Percentiles rank a stretch among this genome's conserved stretches.
Conservation (phyloP, 2,797 vertebrate genomes). For the Melanogrammus aeglefinus region DNA sequence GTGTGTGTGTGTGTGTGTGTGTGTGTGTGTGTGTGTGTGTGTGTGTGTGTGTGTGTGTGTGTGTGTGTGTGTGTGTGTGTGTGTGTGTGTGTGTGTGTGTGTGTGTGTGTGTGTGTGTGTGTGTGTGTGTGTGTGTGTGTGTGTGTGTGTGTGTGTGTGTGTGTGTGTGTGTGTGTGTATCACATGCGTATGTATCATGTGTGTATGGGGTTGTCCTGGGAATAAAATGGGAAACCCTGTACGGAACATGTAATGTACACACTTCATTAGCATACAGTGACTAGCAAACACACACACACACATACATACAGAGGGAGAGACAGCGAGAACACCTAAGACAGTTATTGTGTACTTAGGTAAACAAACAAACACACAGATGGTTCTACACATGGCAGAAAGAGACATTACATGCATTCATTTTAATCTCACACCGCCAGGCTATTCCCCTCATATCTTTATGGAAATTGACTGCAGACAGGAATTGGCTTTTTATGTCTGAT, state of each 20-base stretch:
- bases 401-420: slow-evolving; percentile 47
- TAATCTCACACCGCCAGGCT: slow-evolving; percentile 42
- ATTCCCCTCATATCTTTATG: slow-evolving; percentile 64
- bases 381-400: slow-evolving; percentile 24
- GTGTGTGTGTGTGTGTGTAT: neutral
- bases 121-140: no score
- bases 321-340: slow-evolving; percentile 27
- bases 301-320: slow-evolving; percentile 18
- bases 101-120: no score
- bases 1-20: no score
- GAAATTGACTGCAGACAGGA: slow-evolving; percentile 71
- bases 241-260: slow-evolving; percentile 62
- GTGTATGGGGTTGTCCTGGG: slow-evolving; percentile 30
- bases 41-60: no score
- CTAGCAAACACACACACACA: slow-evolving; percentile 38
- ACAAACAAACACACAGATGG: slow-evolving; percentile 14
- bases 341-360: slow-evolving; percentile 31
- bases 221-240: slow-evolving; percentile 51
- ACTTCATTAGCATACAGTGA: slow-evolving; percentile 63
- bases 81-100: no score
- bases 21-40: no score
- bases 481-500: slow-evolving; percentile 65
- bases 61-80: no score
- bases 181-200: slow-evolving; percentile 4
- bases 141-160: no score